A percentile compares a stretch with the other conserved stretches of the same genome.
Evolutionary conservation across 1,140 invertebrate genomes (phyloP).

Genomic region (Periplaneta americana): DNA sequence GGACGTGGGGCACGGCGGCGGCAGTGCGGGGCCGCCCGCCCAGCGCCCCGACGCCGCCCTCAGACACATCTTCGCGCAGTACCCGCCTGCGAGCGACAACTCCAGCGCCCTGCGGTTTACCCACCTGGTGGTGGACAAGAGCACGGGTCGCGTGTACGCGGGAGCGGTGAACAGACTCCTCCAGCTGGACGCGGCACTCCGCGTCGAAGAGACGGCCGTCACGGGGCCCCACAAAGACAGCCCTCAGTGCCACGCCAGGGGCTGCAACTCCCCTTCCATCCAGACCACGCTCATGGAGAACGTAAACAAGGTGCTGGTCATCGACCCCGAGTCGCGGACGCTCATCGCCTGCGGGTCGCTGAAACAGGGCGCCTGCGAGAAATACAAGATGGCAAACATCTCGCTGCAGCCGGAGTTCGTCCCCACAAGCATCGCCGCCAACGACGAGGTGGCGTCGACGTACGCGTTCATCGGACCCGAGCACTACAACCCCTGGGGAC

Average conservation of each 20-base stretch:
- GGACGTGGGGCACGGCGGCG: not conserved
- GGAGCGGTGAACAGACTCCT: conserved; percentile 81
- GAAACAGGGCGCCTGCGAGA: conserved; percentile 80
- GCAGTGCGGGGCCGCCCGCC: no score
- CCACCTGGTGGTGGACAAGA: conserved; percentile 57
- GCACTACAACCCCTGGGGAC: conserved; percentile 67
- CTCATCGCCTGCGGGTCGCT: conserved; percentile 87
- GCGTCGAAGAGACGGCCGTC: conserved; percentile 57
- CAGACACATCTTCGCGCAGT: not conserved
- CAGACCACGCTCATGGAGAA: conserved; percentile 69
- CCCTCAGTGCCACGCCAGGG: conserved; percentile 79
- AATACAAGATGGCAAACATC: conserved; percentile 80
- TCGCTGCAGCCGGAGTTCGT: conserved; percentile 67
- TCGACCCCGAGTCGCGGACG: conserved; percentile 72
- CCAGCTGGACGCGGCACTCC: conserved; percentile 69
- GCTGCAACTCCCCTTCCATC: conserved; percentile 59
- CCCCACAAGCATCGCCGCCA: conserved; percentile 78
- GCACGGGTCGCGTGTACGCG: conserved; percentile 59
- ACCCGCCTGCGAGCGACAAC: not conserved
- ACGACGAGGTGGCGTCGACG: conserved; percentile 85
- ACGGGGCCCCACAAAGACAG: conserved; percentile 79
- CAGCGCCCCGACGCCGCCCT: not conserved
- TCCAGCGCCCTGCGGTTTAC: conserved; percentile 33
- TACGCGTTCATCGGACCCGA: conserved; percentile 93
- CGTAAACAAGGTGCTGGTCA: conserved; percentile 86